A percentile compares a stretch with the other conserved stretches of the same genome.
These are phyloP conservation scores for Rhinichthys osculus DNA, from an alignment of 2,797 vertebrate genomes.

Conservation along the genomic window DNA sequence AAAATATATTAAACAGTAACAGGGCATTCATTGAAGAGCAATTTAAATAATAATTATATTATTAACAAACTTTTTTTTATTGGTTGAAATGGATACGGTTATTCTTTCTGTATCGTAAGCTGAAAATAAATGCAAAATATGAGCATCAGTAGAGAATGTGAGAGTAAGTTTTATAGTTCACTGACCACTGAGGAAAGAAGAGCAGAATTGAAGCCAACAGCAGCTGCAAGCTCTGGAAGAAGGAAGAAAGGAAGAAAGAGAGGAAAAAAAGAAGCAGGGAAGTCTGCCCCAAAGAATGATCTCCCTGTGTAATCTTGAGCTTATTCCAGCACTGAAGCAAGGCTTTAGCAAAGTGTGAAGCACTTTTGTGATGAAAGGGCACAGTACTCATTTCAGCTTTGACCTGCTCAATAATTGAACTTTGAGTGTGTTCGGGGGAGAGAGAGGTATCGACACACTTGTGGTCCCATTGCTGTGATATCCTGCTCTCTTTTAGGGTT, in stretches of 20 bases:
- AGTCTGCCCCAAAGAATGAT: conserved; percentile 73
- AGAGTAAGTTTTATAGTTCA: not conserved
- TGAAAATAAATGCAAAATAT: not conserved
- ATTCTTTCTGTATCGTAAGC: not conserved
- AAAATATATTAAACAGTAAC: not conserved
- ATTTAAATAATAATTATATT: not conserved
- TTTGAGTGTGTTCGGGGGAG: conserved; percentile 25
- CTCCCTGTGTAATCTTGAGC: conserved; percentile 79
- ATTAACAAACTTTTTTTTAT: not conserved
- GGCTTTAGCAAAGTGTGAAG: conserved; percentile 70
- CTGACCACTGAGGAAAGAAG: conserved; percentile 37
- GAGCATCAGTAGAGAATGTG: not conserved
- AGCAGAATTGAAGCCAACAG: conserved; percentile 56
- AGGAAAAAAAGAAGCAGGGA: conserved; percentile 20
- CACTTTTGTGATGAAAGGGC: conserved; percentile 75
- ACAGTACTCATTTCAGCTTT: conserved; percentile 74
- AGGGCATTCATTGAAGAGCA: not conserved
- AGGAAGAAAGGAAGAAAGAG: conserved; percentile 60
- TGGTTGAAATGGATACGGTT: not conserved
- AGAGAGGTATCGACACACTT: conserved; percentile 28
- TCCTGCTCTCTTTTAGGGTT: conserved; percentile 26
- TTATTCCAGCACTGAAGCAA: conserved; percentile 69
- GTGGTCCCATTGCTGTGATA: conserved; percentile 26
- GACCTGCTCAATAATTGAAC: conserved; percentile 64
- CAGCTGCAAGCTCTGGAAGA: conserved; percentile 74